Conservation (phyloP, 2,113 vertebrate genomes). For the Takifugu bimaculatus region DNA sequence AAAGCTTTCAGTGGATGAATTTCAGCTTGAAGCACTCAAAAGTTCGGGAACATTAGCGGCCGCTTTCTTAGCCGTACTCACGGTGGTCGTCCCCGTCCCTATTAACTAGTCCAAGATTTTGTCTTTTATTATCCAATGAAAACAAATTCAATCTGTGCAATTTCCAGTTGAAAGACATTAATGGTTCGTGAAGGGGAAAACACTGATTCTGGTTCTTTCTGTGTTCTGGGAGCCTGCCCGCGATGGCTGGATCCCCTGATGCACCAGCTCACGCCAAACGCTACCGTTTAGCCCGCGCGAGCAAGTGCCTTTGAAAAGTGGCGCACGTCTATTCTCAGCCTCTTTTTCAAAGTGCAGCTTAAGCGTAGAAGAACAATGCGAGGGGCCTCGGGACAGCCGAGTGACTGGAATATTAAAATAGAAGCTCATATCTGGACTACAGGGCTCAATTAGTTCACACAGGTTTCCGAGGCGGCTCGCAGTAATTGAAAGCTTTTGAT, state of each 20-base stretch:
- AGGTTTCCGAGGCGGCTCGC: slow-evolving; percentile 41
- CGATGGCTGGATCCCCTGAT: slow-evolving; percentile 18
- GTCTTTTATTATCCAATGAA: background rate
- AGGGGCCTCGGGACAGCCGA: slow-evolving; percentile 49
- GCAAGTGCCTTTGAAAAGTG: slow-evolving; percentile 30
- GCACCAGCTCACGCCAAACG: slow-evolving; percentile 9
- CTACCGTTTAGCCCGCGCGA: slow-evolving; percentile 17
- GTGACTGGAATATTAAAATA: slow-evolving; percentile 58
- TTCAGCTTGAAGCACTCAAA: background rate
- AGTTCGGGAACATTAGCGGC: background rate
- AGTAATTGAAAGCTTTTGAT: slow-evolving; percentile 64
- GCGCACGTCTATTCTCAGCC: slow-evolving; percentile 28
- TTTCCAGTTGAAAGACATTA: background rate
- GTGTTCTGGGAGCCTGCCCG: background rate
- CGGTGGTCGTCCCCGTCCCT: too few species aligned
- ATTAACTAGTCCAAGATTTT: too few species aligned
- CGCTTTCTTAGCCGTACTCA: too few species aligned
- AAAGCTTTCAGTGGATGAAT: slow-evolving; percentile 22
- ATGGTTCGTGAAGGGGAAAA: background rate
- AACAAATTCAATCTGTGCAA: background rate
- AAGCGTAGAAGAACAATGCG: slow-evolving; percentile 56
- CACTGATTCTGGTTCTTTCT: background rate
- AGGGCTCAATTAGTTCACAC: slow-evolving; percentile 56
- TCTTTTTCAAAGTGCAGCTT: slow-evolving; percentile 50
- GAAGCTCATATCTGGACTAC: slow-evolving; percentile 50